A percentile compares a stretch with the other conserved stretches of the same genome.
phyloP scores from a whole-genome alignment of 2,113 vertebrate species.

The Chaetodon auriga region DNA sequence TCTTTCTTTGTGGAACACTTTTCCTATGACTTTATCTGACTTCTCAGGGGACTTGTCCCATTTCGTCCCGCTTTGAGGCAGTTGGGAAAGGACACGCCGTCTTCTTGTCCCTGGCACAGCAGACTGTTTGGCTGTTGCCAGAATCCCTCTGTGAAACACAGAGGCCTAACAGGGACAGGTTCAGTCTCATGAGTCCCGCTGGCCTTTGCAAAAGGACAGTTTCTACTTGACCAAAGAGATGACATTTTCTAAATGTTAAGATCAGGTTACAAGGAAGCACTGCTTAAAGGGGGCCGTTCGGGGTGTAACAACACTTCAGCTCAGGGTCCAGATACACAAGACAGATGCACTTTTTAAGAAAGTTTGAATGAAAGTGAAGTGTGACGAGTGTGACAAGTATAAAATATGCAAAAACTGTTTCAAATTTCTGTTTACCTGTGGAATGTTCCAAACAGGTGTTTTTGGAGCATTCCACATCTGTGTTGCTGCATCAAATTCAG shows the following conservation, averaged over 20 bases:
- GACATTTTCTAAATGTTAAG: constrained; percentile 69
- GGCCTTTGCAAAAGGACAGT: constrained; percentile 65
- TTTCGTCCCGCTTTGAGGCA: constrained; percentile 63
- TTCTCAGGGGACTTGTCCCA: constrained; percentile 74
- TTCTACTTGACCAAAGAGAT: constrained; percentile 58
- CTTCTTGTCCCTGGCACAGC: constrained; percentile 68
- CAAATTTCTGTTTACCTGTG: neutral
- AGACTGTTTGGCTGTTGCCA: constrained; percentile 55
- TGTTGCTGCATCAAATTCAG: no score
- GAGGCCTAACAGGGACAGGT: constrained; percentile 48
- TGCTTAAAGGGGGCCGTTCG: constrained; percentile 20
- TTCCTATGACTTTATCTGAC: constrained; percentile 39
- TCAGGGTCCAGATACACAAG: neutral
- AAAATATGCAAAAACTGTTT: neutral
- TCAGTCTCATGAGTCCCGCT: constrained; percentile 49
- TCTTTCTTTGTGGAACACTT: constrained; percentile 11
- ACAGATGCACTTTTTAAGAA: neutral
- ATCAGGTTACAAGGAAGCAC: constrained; percentile 40
- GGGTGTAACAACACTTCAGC: neutral
- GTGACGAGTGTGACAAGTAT: neutral
- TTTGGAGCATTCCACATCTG: no score
- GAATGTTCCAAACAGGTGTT: no score
- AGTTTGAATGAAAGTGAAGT: neutral
- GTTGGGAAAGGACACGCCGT: constrained; percentile 63
- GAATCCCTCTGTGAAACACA: constrained; percentile 53